A percentile compares a stretch with the other conserved stretches of the same genome.
These are phyloP conservation scores for Abrostola tripartita DNA, from an alignment of 2,888 invertebrate species.

Conservation along the genomic window DNA sequence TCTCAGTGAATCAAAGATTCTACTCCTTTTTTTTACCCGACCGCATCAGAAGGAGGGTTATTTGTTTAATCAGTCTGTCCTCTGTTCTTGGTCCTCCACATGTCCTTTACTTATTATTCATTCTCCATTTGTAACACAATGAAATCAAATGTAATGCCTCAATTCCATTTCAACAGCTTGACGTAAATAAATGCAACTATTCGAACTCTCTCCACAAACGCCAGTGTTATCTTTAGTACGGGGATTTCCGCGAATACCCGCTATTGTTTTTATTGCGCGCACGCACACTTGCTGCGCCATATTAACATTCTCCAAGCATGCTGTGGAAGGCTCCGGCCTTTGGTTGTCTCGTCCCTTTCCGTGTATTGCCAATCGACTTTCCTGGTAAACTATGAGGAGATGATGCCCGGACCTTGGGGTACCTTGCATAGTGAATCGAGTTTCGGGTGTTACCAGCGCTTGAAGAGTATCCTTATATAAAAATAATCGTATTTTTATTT, in stretches of 20 bases:
- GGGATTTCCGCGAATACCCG: slow-evolving; percentile 52
- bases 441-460: background rate
- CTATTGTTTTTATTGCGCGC: slow-evolving; percentile 53
- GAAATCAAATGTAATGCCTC: background rate
- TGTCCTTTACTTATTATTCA: too few species aligned
- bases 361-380: slow-evolving; percentile 35
- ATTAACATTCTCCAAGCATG: slow-evolving; percentile 60
- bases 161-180: background rate
- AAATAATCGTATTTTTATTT: too few species aligned
- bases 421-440: slow-evolving; percentile 13
- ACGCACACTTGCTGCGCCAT: slow-evolving; percentile 30
- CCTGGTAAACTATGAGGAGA: slow-evolving; percentile 31
- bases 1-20: too few species aligned
- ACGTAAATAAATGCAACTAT: slow-evolving; percentile 6
- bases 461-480: too few species aligned
- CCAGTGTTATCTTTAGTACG: slow-evolving; percentile 40
- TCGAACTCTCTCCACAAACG: slow-evolving; percentile 19
- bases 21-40: too few species aligned
- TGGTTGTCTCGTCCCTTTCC: slow-evolving; percentile 39
- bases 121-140: background rate
- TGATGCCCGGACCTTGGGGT: slow-evolving; percentile 41
- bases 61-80: too few species aligned
- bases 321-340: slow-evolving; percentile 60
- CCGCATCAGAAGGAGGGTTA: too few species aligned
- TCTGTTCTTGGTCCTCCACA: too few species aligned